Conservation (phyloP, 2,888 invertebrate genomes). For the Dysmachus trigonus region DNA sequence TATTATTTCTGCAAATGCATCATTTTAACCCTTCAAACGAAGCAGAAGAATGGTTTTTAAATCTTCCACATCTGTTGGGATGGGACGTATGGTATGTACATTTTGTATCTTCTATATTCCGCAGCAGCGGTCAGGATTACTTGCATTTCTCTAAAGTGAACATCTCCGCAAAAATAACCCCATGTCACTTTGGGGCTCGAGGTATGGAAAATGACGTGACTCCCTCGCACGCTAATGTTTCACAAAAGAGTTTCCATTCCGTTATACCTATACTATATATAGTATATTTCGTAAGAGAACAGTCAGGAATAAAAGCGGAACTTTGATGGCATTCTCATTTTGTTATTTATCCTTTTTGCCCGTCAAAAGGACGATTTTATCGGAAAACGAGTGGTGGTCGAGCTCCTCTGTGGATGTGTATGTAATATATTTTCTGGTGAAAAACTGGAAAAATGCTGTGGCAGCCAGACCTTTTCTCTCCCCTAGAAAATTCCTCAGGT, state of each 20-base stretch:
- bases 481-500: background rate
- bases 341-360: background rate
- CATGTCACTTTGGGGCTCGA: background rate
- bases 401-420: background rate
- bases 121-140: background rate
- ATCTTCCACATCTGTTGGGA: background rate
- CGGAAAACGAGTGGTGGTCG: background rate
- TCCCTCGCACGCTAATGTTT: background rate
- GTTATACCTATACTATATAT: background rate
- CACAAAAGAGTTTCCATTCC: background rate
- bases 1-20: background rate
- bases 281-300: background rate
- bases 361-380: background rate
- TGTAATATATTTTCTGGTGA: background rate
- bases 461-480: background rate
- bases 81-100: background rate
- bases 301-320: background rate
- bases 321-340: background rate
- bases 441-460: background rate
- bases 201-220: background rate
- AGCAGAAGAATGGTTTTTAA: background rate
- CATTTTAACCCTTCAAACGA: background rate
- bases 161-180: background rate
- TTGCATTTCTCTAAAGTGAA: background rate
- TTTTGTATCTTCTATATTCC: background rate